Evolutionary conservation across 2,113 vertebrate genomes (phyloP).

Genomic region (Neolamprologus fasciatus): DNA sequence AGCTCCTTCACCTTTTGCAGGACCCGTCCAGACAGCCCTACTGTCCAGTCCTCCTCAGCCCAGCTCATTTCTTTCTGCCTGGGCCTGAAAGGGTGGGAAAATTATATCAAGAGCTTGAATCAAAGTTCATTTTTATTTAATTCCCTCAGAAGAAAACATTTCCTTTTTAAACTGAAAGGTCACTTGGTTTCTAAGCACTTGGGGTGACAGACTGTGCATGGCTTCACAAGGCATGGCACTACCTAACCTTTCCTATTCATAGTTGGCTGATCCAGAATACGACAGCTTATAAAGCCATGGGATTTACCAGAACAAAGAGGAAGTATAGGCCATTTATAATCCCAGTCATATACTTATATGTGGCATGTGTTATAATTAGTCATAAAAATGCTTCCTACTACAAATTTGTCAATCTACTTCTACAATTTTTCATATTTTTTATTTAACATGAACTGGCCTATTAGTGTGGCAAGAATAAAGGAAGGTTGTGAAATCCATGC

Average conservation of each 20-base stretch:
- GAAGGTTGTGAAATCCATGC: not conserved
- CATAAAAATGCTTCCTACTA: not conserved
- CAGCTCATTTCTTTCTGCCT: slow-evolving; percentile 69
- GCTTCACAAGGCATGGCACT: not conserved
- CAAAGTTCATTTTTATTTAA: not conserved
- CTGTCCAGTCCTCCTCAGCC: slow-evolving; percentile 77
- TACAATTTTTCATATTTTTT: not conserved
- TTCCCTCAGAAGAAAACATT: not conserved
- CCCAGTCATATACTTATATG: not conserved
- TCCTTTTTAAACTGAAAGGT: not conserved
- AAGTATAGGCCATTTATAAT: not conserved
- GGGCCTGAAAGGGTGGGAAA: not conserved
- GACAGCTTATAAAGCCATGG: not conserved
- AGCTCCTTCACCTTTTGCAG: slow-evolving; percentile 72
- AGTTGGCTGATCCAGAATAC: not conserved
- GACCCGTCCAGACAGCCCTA: slow-evolving; percentile 67
- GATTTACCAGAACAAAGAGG: not conserved
- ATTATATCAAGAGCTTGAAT: not conserved
- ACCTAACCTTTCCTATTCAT: not conserved
- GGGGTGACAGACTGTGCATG: not conserved
- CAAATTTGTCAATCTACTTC: not conserved
- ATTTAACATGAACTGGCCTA: not conserved
- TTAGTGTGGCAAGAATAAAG: not conserved
- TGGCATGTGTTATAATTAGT: not conserved
- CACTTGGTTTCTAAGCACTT: not conserved